A percentile compares a stretch with the other conserved stretches of the same genome.
These are phyloP conservation scores for Carollia perspicillata DNA, from an alignment of 2,113 vertebrate species.

Conservation along the genomic window DNA sequence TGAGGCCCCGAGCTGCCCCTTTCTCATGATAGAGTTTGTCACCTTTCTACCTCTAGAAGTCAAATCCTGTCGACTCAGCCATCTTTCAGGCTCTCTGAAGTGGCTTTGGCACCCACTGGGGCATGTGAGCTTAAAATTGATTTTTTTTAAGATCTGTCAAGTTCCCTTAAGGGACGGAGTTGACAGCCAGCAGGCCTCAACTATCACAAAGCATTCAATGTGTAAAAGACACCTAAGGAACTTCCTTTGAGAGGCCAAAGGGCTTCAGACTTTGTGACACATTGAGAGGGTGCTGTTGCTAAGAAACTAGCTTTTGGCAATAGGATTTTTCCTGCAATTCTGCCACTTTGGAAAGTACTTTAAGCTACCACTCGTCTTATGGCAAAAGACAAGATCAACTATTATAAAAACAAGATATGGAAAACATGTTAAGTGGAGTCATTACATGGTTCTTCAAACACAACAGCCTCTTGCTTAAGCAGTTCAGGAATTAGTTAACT, in stretches of 20 bases:
- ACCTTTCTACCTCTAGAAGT: constrained; percentile 98
- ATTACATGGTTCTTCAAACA: neutral
- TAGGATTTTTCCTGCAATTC: constrained; percentile 75
- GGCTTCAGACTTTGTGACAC: constrained; percentile 83
- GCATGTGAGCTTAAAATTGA: constrained; percentile 97
- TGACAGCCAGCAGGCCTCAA: constrained; percentile 89
- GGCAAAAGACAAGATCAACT: constrained; percentile 23
- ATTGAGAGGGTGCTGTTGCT: constrained; percentile 83
- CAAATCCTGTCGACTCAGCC: constrained; percentile 95
- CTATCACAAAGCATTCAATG: constrained; percentile 86
- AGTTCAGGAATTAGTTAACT: neutral
- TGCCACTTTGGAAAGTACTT: constrained; percentile 67
- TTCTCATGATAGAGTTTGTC: constrained; percentile 98
- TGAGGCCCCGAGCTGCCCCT: constrained; percentile 87
- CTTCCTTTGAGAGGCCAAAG: constrained; percentile 82
- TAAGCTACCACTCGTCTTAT: constrained; percentile 4
- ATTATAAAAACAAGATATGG: neutral
- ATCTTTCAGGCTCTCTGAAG: constrained; percentile 94
- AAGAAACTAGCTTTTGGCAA: constrained; percentile 81
- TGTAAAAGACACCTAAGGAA: constrained; percentile 90
- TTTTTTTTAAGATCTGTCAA: constrained; percentile 92
- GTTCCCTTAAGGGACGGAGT: constrained; percentile 92
- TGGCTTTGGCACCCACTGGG: constrained; percentile 96
- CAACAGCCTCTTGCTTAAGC: neutral
- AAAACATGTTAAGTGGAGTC: neutral